Conservation (phyloP, 2,113 vertebrate genomes). For the Varanus salvator region DNA sequence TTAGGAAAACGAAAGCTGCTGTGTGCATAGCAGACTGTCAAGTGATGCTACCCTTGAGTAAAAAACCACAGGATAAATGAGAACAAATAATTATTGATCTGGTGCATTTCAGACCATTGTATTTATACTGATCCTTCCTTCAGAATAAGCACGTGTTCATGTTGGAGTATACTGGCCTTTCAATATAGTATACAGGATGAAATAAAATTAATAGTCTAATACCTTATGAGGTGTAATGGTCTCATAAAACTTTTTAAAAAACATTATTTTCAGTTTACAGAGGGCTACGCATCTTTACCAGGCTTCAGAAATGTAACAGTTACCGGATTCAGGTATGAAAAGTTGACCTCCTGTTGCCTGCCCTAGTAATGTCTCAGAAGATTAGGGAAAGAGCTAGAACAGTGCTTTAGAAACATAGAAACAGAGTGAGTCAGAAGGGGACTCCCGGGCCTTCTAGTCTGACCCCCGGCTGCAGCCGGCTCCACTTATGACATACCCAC, state of each 20-base stretch:
- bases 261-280: slow-evolving; percentile 71
- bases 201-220: not conserved
- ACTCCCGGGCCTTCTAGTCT: too few species aligned
- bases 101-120: too few species aligned
- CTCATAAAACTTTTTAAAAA: not conserved
- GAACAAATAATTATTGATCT: too few species aligned
- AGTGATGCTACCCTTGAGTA: not conserved
- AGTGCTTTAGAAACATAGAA: not conserved
- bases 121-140: too few species aligned
- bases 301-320: slow-evolving; percentile 71
- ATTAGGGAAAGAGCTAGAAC: not conserved
- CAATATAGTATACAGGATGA: not conserved
- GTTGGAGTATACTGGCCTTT: not conserved
- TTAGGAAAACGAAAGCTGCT: not conserved
- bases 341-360: too few species aligned
- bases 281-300: slow-evolving; percentile 72
- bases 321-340: slow-evolving; percentile 73
- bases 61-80: too few species aligned
- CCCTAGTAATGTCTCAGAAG: too few species aligned
- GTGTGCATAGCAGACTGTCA: not conserved
- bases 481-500: too few species aligned
- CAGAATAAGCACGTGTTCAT: too few species aligned
- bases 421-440: too few species aligned
- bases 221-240: not conserved
- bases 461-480: too few species aligned